phyloP scores from a whole-genome alignment of 30 jellyfish, hydroid and myxozoan species.

The Morbakka virulenta region DNA sequence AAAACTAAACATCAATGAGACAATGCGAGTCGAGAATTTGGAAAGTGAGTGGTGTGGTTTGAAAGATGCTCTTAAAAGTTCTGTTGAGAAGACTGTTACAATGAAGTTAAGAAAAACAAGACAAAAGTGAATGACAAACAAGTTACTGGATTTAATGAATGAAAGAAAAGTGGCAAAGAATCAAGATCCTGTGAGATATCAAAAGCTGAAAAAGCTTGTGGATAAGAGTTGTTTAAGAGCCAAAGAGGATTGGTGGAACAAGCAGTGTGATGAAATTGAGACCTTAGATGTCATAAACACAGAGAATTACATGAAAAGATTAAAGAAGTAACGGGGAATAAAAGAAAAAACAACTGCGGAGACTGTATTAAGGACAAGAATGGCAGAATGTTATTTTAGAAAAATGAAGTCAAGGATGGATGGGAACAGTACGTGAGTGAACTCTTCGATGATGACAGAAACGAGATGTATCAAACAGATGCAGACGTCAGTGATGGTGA shows the following conservation, averaged over 20 bases:
- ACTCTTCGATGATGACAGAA: conserved; percentile 2
- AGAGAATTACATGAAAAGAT: background rate
- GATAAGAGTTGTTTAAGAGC: background rate
- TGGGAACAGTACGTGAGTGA: background rate
- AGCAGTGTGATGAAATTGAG: background rate
- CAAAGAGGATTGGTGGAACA: background rate
- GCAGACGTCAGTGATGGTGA: background rate
- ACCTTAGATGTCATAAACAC: background rate
- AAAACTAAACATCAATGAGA: background rate
- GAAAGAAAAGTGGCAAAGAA: conserved; percentile 10
- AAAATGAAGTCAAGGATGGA: background rate
- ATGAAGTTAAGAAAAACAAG: background rate
- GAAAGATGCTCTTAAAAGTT: too few relatives aligned
- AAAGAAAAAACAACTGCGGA: background rate
- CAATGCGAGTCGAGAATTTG: background rate
- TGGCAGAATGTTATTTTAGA: background rate
- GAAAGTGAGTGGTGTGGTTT: too few relatives aligned
- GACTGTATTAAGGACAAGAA: background rate
- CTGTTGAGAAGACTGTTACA: too few relatives aligned
- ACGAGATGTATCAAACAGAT: background rate
- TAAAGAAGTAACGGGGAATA: background rate
- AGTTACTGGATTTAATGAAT: too few relatives aligned
- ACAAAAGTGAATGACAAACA: background rate
- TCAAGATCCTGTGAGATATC: background rate
- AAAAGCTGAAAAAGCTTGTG: background rate